Evolutionary conservation across 2,797 vertebrate genomes (phyloP).

Genomic region (Smutsia gigantea): DNA sequence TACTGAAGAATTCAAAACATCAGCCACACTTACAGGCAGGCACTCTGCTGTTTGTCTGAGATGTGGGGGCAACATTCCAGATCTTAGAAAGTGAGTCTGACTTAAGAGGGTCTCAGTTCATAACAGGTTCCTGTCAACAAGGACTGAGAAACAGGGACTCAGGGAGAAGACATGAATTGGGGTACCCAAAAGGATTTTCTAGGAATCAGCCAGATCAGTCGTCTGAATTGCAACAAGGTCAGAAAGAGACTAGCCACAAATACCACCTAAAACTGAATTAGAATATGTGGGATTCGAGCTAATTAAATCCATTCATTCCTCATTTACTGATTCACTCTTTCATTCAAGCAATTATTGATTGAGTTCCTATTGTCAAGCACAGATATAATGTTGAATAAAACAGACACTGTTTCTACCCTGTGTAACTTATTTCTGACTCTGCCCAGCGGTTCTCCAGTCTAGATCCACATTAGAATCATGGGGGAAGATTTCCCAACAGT

Average conservation of each 20-base stretch:
- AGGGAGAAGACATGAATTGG: neutral
- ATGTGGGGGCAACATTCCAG: neutral
- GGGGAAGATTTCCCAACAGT: neutral
- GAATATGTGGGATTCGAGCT: neutral
- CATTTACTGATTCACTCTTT: constrained; percentile 34
- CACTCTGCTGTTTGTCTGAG: neutral
- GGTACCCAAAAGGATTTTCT: neutral
- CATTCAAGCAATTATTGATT: constrained; percentile 9
- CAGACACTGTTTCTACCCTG: neutral
- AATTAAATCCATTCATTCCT: constrained; percentile 36
- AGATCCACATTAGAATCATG: neutral
- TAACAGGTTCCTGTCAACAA: constrained; percentile 1
- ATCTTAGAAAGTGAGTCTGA: neutral
- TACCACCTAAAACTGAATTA: neutral
- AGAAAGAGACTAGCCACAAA: neutral
- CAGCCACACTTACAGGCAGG: neutral
- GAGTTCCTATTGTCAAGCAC: neutral
- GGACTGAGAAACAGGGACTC: neutral
- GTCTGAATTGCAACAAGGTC: neutral
- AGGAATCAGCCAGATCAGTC: neutral
- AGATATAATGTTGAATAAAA: neutral
- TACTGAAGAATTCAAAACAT: neutral
- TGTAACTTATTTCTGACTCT: neutral
- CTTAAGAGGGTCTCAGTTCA: neutral
- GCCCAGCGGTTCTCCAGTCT: neutral